A percentile compares a stretch with the other conserved stretches of the same genome.
These are phyloP conservation scores for Lepidochrysops patricia DNA, from an alignment of 2,888 invertebrate species.

Conservation along the genomic window DNA sequence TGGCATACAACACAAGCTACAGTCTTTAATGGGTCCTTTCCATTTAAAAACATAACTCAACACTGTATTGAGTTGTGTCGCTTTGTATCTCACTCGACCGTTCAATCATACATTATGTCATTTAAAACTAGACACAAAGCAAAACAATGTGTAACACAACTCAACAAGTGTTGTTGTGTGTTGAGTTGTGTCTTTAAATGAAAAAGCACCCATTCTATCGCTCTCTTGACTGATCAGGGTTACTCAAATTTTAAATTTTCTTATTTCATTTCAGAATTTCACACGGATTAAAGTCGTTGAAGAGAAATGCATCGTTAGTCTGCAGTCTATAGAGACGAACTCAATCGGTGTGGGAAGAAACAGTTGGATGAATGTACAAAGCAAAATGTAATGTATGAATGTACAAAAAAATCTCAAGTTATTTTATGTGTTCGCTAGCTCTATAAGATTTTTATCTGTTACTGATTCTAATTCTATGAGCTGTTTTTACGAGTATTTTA, in stretches of 20 bases:
- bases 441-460: background rate
- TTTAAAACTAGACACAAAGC: too few species aligned
- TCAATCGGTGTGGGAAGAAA: background rate
- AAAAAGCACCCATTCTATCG: too few species aligned
- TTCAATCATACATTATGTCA: too few species aligned
- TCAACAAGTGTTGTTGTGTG: too few species aligned
- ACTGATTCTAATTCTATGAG: background rate
- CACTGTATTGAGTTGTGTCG: too few species aligned
- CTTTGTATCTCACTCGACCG: too few species aligned
- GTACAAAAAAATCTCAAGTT: background rate
- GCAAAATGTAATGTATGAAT: background rate
- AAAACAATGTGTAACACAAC: too few species aligned
- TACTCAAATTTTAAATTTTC: background rate
- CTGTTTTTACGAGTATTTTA: background rate
- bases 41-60: too few species aligned
- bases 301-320: background rate
- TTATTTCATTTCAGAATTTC: background rate
- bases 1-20: too few species aligned
- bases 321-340: background rate
- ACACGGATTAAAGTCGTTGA: background rate
- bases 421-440: slow-evolving; percentile 1
- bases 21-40: too few species aligned
- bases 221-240: too few species aligned
- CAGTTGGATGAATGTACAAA: background rate
- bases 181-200: too few species aligned